These are phyloP conservation scores for Mustela nigripes DNA, from an alignment of 2,113 vertebrate species.

Conservation along the genomic window DNA sequence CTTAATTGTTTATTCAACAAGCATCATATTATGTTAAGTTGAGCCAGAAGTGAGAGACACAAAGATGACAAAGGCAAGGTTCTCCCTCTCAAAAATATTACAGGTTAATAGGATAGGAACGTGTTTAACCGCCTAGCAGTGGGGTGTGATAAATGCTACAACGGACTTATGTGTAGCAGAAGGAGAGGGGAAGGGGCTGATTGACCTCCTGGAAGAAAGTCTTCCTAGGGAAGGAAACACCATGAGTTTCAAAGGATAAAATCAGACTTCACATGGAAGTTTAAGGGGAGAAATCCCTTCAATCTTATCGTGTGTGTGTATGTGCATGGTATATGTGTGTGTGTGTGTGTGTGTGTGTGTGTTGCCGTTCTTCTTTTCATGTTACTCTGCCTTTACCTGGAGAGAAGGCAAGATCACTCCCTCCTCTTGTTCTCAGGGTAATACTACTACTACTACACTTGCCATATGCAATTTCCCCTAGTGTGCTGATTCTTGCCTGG, in stretches of 20 bases:
- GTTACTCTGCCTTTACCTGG: neutral
- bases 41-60: neutral
- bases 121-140: fast-evolving
- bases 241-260: neutral
- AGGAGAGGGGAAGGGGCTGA: neutral
- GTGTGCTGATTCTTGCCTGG: neutral
- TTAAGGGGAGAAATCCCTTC: neutral
- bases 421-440: neutral
- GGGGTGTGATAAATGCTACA: neutral
- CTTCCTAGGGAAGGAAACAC: neutral
- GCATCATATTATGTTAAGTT: neutral
- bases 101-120: neutral
- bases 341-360: neutral
- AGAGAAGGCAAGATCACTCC: too few species aligned
- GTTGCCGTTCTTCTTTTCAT: neutral
- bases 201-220: neutral
- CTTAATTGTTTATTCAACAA: neutral
- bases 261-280: neutral
- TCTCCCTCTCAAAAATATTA: neutral
- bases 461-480: neutral
- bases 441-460: fast-evolving
- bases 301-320: too few species aligned
- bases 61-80: too few species aligned
- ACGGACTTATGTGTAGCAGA: fast-evolving
- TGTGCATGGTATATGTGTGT: neutral